Evolutionary conservation across 2,113 vertebrate genomes (phyloP), one percentile per base, ranked within the genome.

Genomic region (Pogona vitticeps): DNA sequence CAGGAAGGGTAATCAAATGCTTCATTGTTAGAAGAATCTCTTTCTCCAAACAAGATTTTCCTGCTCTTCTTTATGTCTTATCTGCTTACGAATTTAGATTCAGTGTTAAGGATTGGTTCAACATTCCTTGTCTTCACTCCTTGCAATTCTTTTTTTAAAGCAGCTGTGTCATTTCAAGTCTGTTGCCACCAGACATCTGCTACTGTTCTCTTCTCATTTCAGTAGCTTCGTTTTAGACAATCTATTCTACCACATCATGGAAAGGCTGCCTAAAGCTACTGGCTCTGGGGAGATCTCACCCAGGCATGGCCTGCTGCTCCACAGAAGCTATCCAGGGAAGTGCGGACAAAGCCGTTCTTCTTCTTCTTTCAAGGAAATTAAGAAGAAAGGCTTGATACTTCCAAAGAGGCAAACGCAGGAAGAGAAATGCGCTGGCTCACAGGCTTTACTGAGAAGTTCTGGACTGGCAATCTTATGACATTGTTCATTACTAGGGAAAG

Each of bases 41-140:
- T 0, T 0, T 58, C 3, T 1, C 0, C 26, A 2, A 67, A 13
- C 1, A 14, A 65, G 4, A 46, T 28, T 81, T 81, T 40, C 38
- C 3, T 63, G 61, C 1, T 56, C 14, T 52, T 52, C 1, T 46
- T 76, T 52, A 42, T n/a, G 9, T 18, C 52, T 20, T 63, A 26
- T 42, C 36, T 42, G 38, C 18, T 81, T 31, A 31, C 78, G 21
- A 28, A 40, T 65, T 40, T 28, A 42, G 23, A 6, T 40, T 40
- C 36, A 26, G 13, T 38, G 33, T 76, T 23, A 61, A 12, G 31
- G 76, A 77, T 2, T 78, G 52, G 31, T 21, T 78, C 33, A 61
- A 8, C 33, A 38, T 61, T 80, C 61, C 13, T 9, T n/a, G 61
- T 38, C 65, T 79, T 52, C 8, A 21, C 1, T 59, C 31, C 17